Evolutionary conservation across 2,113 vertebrate species (phyloP).

Genomic region (Scomber colias): DNA sequence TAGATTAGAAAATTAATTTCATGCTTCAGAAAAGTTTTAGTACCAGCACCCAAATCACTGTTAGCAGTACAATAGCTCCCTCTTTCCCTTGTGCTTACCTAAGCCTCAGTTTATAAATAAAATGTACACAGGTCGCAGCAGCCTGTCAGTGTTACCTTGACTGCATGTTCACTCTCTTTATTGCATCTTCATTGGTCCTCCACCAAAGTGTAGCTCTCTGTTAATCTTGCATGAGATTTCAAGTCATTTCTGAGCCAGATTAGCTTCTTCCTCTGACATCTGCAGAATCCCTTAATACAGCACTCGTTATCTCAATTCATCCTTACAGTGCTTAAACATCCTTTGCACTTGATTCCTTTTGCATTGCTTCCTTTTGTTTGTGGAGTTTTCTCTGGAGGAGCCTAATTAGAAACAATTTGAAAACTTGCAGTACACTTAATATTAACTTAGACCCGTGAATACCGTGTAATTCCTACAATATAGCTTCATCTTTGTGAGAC

Average conservation of each 20-base stretch:
- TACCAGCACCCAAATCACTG: slow-evolving; percentile 35
- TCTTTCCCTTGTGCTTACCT: slow-evolving; percentile 44
- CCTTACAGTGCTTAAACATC: slow-evolving; percentile 27
- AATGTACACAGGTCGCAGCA: slow-evolving; percentile 26
- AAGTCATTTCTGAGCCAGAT: slow-evolving; percentile 20
- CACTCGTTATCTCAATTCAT: slow-evolving; percentile 45
- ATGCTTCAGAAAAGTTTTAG: slow-evolving; percentile 53
- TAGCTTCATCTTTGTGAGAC: slow-evolving; percentile 9
- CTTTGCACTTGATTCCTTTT: slow-evolving; percentile 25
- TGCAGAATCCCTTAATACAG: slow-evolving; percentile 37
- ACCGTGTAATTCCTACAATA: not conserved
- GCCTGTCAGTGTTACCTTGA: slow-evolving; percentile 35
- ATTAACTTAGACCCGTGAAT: not conserved
- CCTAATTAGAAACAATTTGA: slow-evolving; percentile 28
- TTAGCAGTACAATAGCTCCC: slow-evolving; percentile 28
- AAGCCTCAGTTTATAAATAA: slow-evolving; percentile 26
- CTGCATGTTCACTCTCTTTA: slow-evolving; percentile 6
- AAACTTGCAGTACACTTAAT: slow-evolving; percentile 11
- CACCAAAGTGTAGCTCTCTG: slow-evolving; percentile 7
- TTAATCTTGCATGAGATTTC: not conserved
- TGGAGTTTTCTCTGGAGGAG: not conserved
- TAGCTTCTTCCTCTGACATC: slow-evolving; percentile 27
- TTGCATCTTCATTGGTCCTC: not conserved
- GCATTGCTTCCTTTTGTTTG: slow-evolving; percentile 17
- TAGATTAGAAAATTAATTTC: slow-evolving; percentile 54